Conservation (phyloP, 1,140 invertebrate genomes). For the Harpegnathos saltator region DNA sequence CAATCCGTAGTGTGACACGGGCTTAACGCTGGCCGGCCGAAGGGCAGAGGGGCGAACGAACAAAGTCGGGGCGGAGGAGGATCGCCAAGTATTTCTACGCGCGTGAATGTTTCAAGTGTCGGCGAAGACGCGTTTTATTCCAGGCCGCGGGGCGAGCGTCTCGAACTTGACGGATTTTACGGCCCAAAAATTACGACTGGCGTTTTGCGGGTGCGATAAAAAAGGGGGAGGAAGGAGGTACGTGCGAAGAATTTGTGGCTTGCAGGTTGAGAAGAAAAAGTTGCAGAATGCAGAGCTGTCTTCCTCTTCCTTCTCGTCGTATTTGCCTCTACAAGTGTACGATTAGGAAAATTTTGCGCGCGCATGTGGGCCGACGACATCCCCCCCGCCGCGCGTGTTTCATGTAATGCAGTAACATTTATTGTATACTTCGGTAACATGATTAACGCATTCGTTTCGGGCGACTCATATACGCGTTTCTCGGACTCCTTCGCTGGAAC, state of each 20-base stretch:
- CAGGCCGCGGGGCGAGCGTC: not conserved
- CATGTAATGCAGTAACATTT: not conserved
- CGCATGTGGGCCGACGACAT: not conserved
- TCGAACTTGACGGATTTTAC: conserved; percentile 38
- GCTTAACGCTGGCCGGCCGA: not conserved
- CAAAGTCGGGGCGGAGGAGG: not conserved
- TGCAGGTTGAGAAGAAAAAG: not conserved
- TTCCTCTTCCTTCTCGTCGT: not conserved
- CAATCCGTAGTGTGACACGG: too few relatives aligned
- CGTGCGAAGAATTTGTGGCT: too few relatives aligned
- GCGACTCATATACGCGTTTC: too few relatives aligned
- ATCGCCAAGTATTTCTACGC: conserved; percentile 30
- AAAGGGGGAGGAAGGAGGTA: not conserved
- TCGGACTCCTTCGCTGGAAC: too few relatives aligned
- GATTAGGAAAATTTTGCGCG: not conserved
- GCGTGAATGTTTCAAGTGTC: conserved; percentile 49
- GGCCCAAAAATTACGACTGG: conserved; percentile 45
- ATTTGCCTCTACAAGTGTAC: not conserved
- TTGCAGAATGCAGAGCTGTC: not conserved
- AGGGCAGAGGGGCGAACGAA: conserved; percentile 21
- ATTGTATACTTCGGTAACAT: too few relatives aligned
- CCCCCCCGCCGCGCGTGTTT: not conserved
- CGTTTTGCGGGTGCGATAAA: conserved; percentile 12
- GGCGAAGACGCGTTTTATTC: conserved; percentile 52
- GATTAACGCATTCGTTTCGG: too few relatives aligned